Percentiles rank a stretch among this genome's conserved stretches.
phyloP scores from a whole-genome alignment of 2,797 vertebrate species.

The Darevskia nairensis region DNA sequence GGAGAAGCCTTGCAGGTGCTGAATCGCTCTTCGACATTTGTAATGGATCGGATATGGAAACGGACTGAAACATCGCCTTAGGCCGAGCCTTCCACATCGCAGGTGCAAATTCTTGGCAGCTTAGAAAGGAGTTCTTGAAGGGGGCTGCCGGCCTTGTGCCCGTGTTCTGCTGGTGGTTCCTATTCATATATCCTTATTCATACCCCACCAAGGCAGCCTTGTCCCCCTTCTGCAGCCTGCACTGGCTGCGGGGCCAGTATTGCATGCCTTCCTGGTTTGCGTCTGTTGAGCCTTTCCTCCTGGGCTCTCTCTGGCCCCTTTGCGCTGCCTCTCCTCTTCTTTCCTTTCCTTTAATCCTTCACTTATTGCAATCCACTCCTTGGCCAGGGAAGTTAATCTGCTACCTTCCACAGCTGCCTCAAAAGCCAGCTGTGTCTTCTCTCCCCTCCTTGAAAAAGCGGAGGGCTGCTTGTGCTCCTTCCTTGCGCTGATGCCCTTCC shows the following conservation, averaged over 20 bases:
- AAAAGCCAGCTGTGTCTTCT: no score
- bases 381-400: not conserved
- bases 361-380: not conserved
- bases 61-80: not conserved
- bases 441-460: not conserved
- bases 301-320: not conserved
- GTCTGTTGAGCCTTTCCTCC: not conserved
- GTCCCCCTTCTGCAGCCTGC: not conserved
- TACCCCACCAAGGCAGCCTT: not conserved
- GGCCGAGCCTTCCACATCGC: not conserved
- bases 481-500: not conserved
- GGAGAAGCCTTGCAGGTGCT: not conserved
- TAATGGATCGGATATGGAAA: not conserved
- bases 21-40: no score
- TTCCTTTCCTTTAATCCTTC: not conserved
- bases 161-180: no score
- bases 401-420: not conserved
- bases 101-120: not conserved
- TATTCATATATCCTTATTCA: no score
- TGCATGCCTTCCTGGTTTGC: not conserved
- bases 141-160: not conserved
- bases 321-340: not conserved
- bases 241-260: not conserved
- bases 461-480: not conserved
- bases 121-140: not conserved